These are phyloP conservation scores for Sialis fuliginosa DNA, from an alignment of 2,888 invertebrate species.

Conservation along the genomic window DNA sequence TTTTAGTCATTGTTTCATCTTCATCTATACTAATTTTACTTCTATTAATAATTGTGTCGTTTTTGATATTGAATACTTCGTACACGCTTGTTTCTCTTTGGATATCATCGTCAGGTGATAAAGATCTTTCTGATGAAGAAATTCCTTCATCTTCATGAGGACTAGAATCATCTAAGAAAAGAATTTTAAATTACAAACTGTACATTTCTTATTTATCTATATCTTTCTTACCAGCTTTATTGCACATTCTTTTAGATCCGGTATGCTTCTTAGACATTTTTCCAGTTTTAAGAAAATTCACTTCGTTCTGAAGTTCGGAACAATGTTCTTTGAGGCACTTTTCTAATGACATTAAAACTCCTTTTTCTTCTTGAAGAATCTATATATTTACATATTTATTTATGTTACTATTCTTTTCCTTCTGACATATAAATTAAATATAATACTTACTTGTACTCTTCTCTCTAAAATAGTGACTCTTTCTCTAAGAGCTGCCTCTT, in stretches of 20 bases:
- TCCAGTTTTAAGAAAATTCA: conserved; percentile 38
- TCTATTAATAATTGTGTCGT: conserved; percentile 32
- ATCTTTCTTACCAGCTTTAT: too few relatives aligned
- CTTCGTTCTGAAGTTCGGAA: conserved; percentile 56
- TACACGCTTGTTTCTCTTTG: conserved; percentile 41
- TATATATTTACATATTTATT: conserved; percentile 16
- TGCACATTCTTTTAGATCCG: too few relatives aligned
- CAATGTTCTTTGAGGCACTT: conserved; percentile 59
- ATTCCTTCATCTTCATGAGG: conserved; percentile 80
- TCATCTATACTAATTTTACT: conserved; percentile 15
- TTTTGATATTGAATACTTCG: conserved; percentile 39
- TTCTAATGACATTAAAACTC: conserved; percentile 52
- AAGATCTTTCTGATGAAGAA: conserved; percentile 64
- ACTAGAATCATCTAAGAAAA: conserved; percentile 41
- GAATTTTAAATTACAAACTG: background rate
- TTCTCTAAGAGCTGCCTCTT: conserved; percentile 41
- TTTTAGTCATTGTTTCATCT: conserved; percentile 12
- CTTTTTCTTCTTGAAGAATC: conserved; percentile 63
- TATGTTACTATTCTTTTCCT: background rate
- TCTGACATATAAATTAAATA: background rate
- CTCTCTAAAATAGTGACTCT: conserved; percentile 53
- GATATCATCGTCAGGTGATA: conserved; percentile 51
- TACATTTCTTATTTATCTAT: too few relatives aligned
- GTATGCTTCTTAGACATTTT: conserved; percentile 20
- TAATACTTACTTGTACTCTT: conserved; percentile 40